phyloP scores from a whole-genome alignment of 2,888 invertebrate genomes.

The Dione vanillae region DNA sequence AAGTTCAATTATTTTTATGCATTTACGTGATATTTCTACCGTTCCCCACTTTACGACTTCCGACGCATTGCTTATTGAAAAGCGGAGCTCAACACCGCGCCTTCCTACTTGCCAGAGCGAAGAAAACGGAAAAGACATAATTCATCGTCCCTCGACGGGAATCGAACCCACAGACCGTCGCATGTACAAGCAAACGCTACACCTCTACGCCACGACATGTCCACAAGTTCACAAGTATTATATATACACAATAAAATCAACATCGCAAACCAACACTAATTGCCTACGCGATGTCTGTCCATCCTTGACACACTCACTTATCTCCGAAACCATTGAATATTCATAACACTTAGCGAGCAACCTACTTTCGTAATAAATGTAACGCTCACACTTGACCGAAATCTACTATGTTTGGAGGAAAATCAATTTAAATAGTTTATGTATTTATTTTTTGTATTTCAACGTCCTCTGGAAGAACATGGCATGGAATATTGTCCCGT shows the following conservation, averaged over 20 bases:
- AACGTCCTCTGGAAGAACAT: background rate
- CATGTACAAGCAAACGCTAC: no score
- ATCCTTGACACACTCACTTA: constrained; percentile 46
- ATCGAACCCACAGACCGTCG: no score
- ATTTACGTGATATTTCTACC: no score
- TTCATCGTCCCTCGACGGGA: no score
- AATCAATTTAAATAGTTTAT: constrained; percentile 1
- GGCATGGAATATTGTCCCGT: background rate
- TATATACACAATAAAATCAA: background rate
- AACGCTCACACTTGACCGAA: constrained; percentile 41
- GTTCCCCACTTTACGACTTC: no score
- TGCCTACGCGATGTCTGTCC: constrained; percentile 29
- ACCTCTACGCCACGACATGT: no score
- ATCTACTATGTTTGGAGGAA: constrained; percentile 22
- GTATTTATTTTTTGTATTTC: background rate
- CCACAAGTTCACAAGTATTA: no score
- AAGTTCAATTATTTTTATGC: no score
- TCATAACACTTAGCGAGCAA: constrained; percentile 36
- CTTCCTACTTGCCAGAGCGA: no score
- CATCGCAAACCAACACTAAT: constrained; percentile 2
- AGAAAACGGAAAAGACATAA: no score
- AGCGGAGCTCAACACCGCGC: no score
- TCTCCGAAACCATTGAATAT: constrained; percentile 44
- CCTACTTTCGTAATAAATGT: constrained; percentile 40
- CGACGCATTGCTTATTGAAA: no score